Evolutionary conservation across 2,888 invertebrate genomes (phyloP), one percentile per base, ranked within the genome.

Genomic region (Apamea epomidion): DNA sequence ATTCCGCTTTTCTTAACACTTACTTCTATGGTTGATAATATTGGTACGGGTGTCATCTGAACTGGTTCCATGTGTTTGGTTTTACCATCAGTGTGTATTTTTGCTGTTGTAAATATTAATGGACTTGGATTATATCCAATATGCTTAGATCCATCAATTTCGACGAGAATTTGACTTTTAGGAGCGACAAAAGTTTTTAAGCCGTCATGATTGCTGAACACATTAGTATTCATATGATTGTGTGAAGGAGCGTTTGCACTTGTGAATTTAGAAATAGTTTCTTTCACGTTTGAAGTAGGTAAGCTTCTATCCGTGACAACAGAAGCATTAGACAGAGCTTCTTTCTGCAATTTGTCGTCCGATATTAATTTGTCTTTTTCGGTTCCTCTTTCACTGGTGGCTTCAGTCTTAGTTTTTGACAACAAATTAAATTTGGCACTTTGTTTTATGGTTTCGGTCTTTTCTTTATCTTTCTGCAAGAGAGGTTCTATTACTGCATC

Each of bases 91-190:
- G 94, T 91, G 76, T 96, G 96, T 88, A 97, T 97, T 94, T 96
- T 97, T 14, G 97, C 97, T n/a, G 96, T 97, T 37, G 97, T 97
- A 87, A 97, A 97, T 87, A 97, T 97, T 83, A 96, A 89, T 45
- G 96, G 94, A 87, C 93, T 94, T 37, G 95, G 91, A 82, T 79
- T 94, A 80, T 92, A 94, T 64, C 86, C 88, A 65, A 89, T 90
- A 58, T 92, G 88, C 82, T 94, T 95, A 83, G 89, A 91, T 73
- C 90, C 91, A 81, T 95, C 95, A 77, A 96, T 94, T 91, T 96
- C 95, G 70, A 96, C 93, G 62, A 96, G 92, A 81, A 95, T 90
- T 90, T 94, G 93, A 84, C 87, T 94, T 92, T 94, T 96, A 16
- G 93, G 86, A 70, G 92, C 86, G 2, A 81, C 73, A 48, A 85